Base-by-base conservation (phyloP, 2,113 vertebrate genomes). In the Lucifuga dentata region DNA sequence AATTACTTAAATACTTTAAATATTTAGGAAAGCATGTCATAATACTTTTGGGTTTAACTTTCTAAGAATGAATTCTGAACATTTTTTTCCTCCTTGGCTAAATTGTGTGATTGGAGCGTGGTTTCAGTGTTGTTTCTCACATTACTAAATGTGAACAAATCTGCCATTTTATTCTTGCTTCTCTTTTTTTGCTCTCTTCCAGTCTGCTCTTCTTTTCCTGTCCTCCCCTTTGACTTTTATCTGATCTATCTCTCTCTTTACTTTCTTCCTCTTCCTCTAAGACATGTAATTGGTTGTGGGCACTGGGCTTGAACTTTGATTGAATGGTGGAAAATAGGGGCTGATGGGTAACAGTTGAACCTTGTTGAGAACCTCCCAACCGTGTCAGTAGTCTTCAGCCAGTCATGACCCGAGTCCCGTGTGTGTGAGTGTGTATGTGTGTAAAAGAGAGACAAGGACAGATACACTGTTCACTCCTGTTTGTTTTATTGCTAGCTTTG, bases 301-400 rank as follows among this genome's bases (percentile, higher is more conserved):
- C 16, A 16, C 11, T 53, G n/a, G 46, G 8, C 24, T 73, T 56
- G 44, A 35, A 33, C 45, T 33, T 29, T 70, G 33, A 65, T 23
- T 45, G 48, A 73, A 32, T 57, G 26, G 26, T 51, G 32, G 33
- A 73, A 51, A 78, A 41, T 35, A 23, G 59, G 17, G 41, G 51
- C 13, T 44, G 59, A 60, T 49, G 55, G 21, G 24, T 38, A 68
- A 68, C 76, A 24, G 60, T 59, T 60, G 29, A 78, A 73, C 72
- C 73, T 66, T 79, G 36, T 74, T 65, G 59, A 70, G 55, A 69
- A 44, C 35, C 45, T 74, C 46, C 46, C 19, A 26, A 64, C 66
- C 17, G 3, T 78, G 71, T 78, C 68, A 6, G 5, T 44, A 63
- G 23, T 49, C 64, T 65, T 33, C 23, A 35, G 24, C 40, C n/a